Evolutionary conservation across 2,888 invertebrate genomes (phyloP).

Genomic region (Platycnemis pennipes): DNA sequence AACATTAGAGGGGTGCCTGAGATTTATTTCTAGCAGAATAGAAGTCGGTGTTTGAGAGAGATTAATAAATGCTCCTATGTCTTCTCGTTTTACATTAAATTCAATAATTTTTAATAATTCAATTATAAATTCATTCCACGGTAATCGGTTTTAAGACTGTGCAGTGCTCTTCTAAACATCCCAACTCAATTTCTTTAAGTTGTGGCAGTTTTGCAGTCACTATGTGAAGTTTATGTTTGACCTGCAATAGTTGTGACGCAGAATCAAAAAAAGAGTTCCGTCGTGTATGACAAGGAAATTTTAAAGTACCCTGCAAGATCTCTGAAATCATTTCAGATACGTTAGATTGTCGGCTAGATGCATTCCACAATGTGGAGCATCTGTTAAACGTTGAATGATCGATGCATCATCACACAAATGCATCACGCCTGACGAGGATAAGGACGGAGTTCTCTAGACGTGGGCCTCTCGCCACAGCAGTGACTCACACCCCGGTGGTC

Average conservation of each 20-base stretch:
- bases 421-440: no score
- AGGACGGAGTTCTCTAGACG: no score
- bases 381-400: no score
- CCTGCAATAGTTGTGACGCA: background rate
- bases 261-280: constrained; percentile 4
- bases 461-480: no score
- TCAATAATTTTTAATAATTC: no score
- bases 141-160: background rate
- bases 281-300: background rate
- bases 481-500: no score
- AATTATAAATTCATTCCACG: no score
- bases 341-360: no score
- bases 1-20: background rate
- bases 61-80: background rate
- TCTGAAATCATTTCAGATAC: background rate
- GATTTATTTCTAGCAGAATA: constrained; percentile 11
- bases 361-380: no score
- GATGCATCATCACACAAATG: no score
- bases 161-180: constrained; percentile 5
- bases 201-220: background rate
- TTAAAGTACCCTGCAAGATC: background rate
- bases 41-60: constrained; percentile 10
- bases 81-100: constrained; percentile 28
- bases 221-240: background rate
- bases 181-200: constrained; percentile 23